A percentile compares a stretch with the other conserved stretches of the same genome.
phyloP scores from a whole-genome alignment of 2,888 invertebrate species.

The Myathropa florea region DNA sequence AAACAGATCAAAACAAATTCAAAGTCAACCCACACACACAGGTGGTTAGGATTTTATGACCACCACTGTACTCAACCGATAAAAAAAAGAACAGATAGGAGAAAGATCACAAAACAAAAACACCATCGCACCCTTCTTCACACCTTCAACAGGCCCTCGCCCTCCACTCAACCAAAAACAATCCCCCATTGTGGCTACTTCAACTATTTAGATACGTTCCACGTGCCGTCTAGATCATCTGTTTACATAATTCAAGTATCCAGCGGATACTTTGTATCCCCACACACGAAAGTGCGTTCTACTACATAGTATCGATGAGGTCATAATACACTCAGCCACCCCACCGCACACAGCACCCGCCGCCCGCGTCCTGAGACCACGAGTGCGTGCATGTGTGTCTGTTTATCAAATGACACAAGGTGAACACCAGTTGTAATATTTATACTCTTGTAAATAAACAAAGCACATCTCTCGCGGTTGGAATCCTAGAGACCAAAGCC shows the following conservation, averaged over 20 bases:
- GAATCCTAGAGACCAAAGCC: conserved; percentile 8
- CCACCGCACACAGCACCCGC: too few species aligned
- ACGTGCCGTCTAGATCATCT: conserved; percentile 11
- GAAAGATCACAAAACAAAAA: neutral
- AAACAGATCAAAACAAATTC: neutral
- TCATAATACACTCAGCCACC: neutral
- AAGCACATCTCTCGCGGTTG: conserved; percentile 7
- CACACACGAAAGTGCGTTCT: conserved; percentile 27
- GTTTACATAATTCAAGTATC: conserved; percentile 61
- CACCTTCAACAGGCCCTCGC: neutral
- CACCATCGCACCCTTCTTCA: neutral
- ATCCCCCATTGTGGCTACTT: neutral
- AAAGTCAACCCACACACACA: neutral
- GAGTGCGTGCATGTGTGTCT: conserved; percentile 5
- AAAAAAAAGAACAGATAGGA: neutral
- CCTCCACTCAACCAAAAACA: neutral
- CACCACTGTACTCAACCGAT: neutral
- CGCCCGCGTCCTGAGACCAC: neutral
- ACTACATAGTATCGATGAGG: conserved; percentile 6
- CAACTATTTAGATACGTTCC: neutral
- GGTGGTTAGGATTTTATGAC: conserved; percentile 2
- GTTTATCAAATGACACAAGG: conserved; percentile 66
- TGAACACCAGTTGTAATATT: conserved; percentile 64
- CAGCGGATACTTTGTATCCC: conserved; percentile 34
- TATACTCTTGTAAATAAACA: conserved; percentile 61